These are phyloP conservation scores for Ctenoplectra terminalis DNA, from an alignment of 1,140 invertebrate genomes.

Conservation along the genomic window DNA sequence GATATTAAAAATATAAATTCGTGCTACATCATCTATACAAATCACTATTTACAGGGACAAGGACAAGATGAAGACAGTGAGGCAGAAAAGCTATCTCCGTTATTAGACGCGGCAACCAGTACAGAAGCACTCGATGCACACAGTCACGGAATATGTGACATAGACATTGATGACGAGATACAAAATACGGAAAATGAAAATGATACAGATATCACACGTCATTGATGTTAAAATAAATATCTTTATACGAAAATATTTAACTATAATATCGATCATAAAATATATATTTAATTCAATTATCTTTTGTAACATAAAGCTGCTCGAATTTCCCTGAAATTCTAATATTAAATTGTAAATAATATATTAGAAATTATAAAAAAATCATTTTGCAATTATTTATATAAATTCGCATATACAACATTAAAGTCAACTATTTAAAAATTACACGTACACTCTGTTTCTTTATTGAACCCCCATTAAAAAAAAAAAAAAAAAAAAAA, in stretches of 20 bases:
- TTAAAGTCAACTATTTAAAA: no score
- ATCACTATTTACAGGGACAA: slow-evolving; percentile 70
- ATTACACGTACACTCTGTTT: no score
- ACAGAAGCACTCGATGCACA: slow-evolving; percentile 79
- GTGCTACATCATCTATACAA: slow-evolving; percentile 46
- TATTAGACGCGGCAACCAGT: slow-evolving; percentile 84
- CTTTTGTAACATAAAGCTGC: slow-evolving; percentile 29
- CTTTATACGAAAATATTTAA: slow-evolving; percentile 5
- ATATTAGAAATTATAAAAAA: slow-evolving; percentile 6
- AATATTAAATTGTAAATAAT: slow-evolving; percentile 35
- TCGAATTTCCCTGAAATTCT: neutral
- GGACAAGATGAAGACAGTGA: slow-evolving; percentile 90
- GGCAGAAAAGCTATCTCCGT: slow-evolving; percentile 90
- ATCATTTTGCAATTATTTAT: neutral
- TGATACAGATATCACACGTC: slow-evolving; percentile 73
- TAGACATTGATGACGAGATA: slow-evolving; percentile 79
- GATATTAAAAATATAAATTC: slow-evolving; percentile 1
- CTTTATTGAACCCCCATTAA: no score
- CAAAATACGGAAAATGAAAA: slow-evolving; percentile 76
- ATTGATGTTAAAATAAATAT: slow-evolving; percentile 73
- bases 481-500: no score
- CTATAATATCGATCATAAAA: neutral
- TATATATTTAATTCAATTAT: slow-evolving; percentile 34
- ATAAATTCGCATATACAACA: neutral
- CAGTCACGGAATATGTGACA: slow-evolving; percentile 75